phyloP scores from a whole-genome alignment of 2,113 vertebrate genomes.

The Rhea pennata region DNA sequence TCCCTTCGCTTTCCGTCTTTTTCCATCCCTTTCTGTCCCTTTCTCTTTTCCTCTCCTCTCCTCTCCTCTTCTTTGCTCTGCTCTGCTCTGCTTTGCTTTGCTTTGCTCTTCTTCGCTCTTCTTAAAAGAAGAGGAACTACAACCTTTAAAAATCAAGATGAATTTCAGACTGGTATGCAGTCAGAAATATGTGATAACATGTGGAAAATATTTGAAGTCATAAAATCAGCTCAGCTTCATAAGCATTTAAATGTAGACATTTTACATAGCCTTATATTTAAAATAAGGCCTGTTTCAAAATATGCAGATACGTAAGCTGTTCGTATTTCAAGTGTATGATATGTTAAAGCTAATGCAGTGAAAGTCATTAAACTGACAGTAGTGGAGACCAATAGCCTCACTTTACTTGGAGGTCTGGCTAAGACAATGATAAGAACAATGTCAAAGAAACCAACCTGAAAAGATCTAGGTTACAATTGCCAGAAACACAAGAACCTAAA shows the following conservation, averaged over 20 bases:
- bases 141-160: background rate
- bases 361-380: background rate
- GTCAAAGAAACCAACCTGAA: background rate
- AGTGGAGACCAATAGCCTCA: background rate
- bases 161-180: background rate
- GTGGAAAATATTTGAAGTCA: constrained; percentile 46
- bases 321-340: background rate
- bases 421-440: background rate
- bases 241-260: background rate
- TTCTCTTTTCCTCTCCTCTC: too few relatives aligned
- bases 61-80: too few relatives aligned
- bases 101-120: too few relatives aligned
- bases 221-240: constrained; percentile 19
- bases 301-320: background rate
- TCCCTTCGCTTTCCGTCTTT: too few relatives aligned
- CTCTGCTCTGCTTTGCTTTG: too few relatives aligned
- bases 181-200: background rate
- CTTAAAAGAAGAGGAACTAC: background rate
- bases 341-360: background rate
- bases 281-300: background rate
- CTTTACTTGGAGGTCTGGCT: background rate
- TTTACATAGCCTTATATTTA: background rate
- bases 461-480: background rate
- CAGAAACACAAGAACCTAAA: background rate
- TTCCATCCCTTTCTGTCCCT: too few relatives aligned